These are phyloP conservation scores for Planococcus citri DNA, from an alignment of 1,140 invertebrate genomes.

Conservation along the genomic window DNA sequence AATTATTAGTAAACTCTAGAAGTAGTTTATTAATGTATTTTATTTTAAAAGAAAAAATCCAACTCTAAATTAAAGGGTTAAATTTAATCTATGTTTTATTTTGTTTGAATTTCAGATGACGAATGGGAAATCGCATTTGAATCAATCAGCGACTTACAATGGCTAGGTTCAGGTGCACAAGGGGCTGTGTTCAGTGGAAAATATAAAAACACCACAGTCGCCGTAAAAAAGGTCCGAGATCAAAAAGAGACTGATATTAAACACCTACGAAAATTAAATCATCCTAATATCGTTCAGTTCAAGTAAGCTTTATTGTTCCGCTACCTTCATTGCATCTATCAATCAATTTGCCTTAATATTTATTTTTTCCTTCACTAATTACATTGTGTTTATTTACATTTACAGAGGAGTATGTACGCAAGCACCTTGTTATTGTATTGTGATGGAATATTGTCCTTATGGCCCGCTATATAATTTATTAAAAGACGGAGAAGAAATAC, in stretches of 20 bases:
- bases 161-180: constrained; percentile 90
- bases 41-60: too few relatives aligned
- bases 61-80: too few relatives aligned
- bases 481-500: constrained; percentile 63
- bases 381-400: constrained; percentile 1
- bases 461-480: constrained; percentile 87
- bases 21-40: too few relatives aligned
- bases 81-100: too few relatives aligned
- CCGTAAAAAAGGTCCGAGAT: constrained; percentile 91
- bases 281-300: constrained; percentile 93
- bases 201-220: constrained; percentile 70
- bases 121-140: constrained; percentile 94
- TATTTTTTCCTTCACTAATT: neutral
- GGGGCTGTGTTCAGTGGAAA: constrained; percentile 89
- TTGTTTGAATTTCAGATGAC: constrained; percentile 40
- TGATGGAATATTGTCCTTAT: constrained; percentile 97
- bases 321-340: neutral
- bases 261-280: constrained; percentile 86
- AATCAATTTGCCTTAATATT: neutral
- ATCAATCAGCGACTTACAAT: constrained; percentile 76
- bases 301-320: constrained; percentile 47
- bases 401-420: constrained; percentile 82
- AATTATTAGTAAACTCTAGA: too few relatives aligned
- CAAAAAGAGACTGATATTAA: constrained; percentile 89
- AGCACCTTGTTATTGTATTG: constrained; percentile 85